These are phyloP conservation scores for Habropoda laboriosa DNA, from an alignment of 1,140 invertebrate species.

Conservation along the genomic window DNA sequence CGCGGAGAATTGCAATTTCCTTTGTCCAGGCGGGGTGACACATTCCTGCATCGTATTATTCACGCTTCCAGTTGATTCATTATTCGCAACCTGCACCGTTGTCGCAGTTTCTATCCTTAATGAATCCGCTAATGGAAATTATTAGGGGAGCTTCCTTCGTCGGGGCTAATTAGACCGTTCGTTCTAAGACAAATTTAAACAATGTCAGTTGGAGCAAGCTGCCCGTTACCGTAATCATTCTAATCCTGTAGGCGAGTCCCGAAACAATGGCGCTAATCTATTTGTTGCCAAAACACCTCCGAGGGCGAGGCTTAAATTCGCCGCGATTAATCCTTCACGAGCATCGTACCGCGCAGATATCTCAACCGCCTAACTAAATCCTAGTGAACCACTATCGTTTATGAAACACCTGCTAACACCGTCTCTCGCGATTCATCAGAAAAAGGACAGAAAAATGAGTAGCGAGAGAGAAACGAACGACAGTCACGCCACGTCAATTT, in stretches of 20 bases:
- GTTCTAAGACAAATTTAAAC: background rate
- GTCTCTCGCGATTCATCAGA: background rate
- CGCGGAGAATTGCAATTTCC: background rate
- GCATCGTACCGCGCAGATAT: background rate
- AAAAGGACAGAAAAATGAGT: background rate
- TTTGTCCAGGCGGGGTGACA: background rate
- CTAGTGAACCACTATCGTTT: no score
- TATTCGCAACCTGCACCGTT: background rate
- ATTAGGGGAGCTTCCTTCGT: background rate
- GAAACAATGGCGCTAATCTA: slow-evolving; percentile 13
- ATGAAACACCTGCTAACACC: background rate
- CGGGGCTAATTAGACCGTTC: background rate
- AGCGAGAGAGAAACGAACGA: background rate
- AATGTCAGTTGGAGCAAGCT: background rate
- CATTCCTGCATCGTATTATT: background rate
- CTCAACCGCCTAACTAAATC: no score
- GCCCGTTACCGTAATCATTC: slow-evolving; percentile 1
- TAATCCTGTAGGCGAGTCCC: background rate
- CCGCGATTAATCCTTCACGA: background rate
- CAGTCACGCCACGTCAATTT: background rate
- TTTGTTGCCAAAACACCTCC: slow-evolving; percentile 3
- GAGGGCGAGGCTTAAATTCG: background rate
- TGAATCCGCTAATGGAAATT: background rate
- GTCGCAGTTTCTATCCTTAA: background rate
- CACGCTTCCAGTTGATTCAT: background rate